Evolutionary conservation across 2,888 invertebrate species (phyloP), one percentile per base, ranked within the genome.

Genomic region (Oscheius sp.): DNA sequence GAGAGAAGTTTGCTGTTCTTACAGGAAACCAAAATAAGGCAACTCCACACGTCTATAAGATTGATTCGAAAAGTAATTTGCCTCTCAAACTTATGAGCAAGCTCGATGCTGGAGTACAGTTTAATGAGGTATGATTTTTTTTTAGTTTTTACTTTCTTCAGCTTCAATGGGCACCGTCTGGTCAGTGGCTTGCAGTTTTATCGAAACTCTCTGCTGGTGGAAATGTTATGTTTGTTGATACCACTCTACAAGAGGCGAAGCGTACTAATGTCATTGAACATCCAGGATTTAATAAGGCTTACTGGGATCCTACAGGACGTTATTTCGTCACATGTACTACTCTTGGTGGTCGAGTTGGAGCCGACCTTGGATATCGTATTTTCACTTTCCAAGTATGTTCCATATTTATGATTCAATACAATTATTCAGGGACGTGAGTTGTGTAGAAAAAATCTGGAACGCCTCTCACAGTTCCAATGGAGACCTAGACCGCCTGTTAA

Each of bases 291-390:
- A 80, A 78, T 65, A 74, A 75, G 59, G 94, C 97, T 1, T 96
- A 96, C 87, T 99, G 98, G 98, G 98, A 99, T 88, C 97, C 98
- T 1, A 98, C 97, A 2, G 98, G 98, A 1, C 91, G 98, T 73
- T 98, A 94, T 86, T 94, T 98, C 14, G 93, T 93, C 62, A 95
- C 96, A 0, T 94, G 92, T 0, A 95, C 96, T 20, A 95, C 95
- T 0, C 92, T 92, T 72, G 95, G 95, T 91, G 95, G 80, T n/a
- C 62, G 72, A 28, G 69, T 77, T 14, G 82, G 90, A 88, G 88
- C 89, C 61, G 91, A 91, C 86, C 90, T 90, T 76, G 96, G 95
- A 1, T 98, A 94, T 88, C 94, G 95, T 90, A 91, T 98, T 86
- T 96, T 96, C 93, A 94, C 94, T 36, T 97, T 98, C 92, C 97